Percentiles rank a stretch among this genome's conserved stretches.
Conservation (phyloP, 2,797 vertebrate species). For the Cetoscarus ocellatus region DNA sequence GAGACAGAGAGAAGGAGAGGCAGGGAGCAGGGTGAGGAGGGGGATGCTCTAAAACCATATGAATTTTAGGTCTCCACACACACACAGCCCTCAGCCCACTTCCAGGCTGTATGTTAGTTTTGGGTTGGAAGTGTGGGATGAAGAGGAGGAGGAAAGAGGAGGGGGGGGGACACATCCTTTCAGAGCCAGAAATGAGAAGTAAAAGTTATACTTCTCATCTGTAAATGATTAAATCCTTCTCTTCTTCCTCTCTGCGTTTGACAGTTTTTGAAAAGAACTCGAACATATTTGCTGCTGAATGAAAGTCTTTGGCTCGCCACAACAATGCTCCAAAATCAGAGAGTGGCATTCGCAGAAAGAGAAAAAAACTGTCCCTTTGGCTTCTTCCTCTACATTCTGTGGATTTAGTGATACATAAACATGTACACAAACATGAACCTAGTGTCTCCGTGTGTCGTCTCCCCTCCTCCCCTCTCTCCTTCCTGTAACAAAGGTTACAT, state of each 20-base stretch:
- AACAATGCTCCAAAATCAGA: constrained; percentile 51
- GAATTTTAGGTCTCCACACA: constrained; percentile 46
- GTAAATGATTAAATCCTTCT: constrained; percentile 91
- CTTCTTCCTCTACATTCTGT: constrained; percentile 23
- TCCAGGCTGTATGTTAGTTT: constrained; percentile 84
- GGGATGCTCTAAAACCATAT: constrained; percentile 70
- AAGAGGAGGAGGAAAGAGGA: constrained; percentile 12
- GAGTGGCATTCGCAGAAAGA: constrained; percentile 25
- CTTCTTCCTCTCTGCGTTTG: constrained; percentile 86
- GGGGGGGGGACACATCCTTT: constrained; percentile 73
- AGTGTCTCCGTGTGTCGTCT: constrained; percentile 69
- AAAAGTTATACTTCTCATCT: constrained; percentile 88
- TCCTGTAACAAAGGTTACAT: constrained; percentile 83
- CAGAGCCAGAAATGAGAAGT: constrained; percentile 60
- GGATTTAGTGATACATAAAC: constrained; percentile 68
- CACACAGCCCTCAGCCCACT: constrained; percentile 65
- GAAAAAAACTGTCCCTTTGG: constrained; percentile 36
- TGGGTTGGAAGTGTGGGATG: constrained; percentile 74
- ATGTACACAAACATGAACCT: constrained; percentile 71
- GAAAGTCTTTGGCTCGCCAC: constrained; percentile 44
- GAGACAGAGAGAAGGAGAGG: constrained; percentile 51
- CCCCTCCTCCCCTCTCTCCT: constrained; percentile 61
- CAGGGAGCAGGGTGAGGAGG: constrained; percentile 44
- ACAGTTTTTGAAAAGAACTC: constrained; percentile 69
- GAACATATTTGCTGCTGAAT: constrained; percentile 50